These are phyloP conservation scores for Pagrus major DNA, from an alignment of 2,113 vertebrate species.

Conservation along the genomic window DNA sequence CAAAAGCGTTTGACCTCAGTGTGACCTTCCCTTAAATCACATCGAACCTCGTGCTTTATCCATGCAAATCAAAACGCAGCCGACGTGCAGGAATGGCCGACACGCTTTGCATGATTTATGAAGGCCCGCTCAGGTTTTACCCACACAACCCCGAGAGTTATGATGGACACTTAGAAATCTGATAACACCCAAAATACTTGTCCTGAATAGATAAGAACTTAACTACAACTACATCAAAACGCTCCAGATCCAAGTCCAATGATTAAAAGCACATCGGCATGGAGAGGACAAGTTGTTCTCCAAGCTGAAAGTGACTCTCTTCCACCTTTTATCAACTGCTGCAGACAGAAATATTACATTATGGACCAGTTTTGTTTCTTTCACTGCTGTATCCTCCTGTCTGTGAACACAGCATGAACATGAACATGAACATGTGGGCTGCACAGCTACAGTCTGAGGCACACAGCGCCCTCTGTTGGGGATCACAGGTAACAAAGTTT, in stretches of 20 bases:
- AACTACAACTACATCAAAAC: too few species aligned
- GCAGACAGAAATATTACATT: too few species aligned
- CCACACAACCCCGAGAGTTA: background rate
- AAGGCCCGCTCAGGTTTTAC: slow-evolving; percentile 11
- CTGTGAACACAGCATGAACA: background rate
- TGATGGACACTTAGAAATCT: slow-evolving; percentile 19
- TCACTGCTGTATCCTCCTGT: background rate
- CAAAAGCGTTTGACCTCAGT: slow-evolving; percentile 4
- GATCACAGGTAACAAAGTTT: background rate
- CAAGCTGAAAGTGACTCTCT: too few species aligned
- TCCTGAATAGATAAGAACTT: too few species aligned
- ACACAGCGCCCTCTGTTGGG: slow-evolving; percentile 59
- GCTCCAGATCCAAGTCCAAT: too few species aligned
- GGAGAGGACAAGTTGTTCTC: too few species aligned
- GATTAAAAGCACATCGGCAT: too few species aligned
- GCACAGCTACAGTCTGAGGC: slow-evolving; percentile 14
- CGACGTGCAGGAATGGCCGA: slow-evolving; percentile 11
- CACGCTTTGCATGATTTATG: slow-evolving; percentile 26
- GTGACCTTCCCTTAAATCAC: background rate
- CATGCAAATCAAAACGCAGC: slow-evolving; percentile 44
- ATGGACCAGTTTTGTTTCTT: too few species aligned
- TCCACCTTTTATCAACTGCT: too few species aligned
- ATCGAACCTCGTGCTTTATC: slow-evolving; percentile 3
- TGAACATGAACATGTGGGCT: background rate
- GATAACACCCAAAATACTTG: background rate